Evolutionary conservation across 1,140 invertebrate genomes (phyloP), one percentile per base, ranked within the genome.

Genomic region (Drosophila elegans): DNA sequence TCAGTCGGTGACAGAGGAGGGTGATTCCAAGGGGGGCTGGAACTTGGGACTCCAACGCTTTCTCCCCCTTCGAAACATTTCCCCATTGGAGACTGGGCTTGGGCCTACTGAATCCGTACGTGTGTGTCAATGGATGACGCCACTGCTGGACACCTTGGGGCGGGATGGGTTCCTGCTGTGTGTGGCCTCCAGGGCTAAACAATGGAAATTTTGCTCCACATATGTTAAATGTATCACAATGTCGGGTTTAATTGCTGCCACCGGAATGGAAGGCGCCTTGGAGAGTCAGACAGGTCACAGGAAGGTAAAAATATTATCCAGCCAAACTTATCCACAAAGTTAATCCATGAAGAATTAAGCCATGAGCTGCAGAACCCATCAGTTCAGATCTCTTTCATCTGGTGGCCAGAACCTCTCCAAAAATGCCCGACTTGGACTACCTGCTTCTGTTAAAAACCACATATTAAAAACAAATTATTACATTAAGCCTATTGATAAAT

Each of bases 101-200:
- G 57, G 64, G 52, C 39, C 25, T 29, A 9, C 25, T 32, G 32
- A 27, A 39, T 53, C 39, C 36, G 52, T 46, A 52, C 45, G 67
- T 52, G 67, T 74, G 57, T 79, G 82, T 88, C 83, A 88, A 79
- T 86, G 75, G 61, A 66, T 86, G 79, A 79, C 83, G 83, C 79
- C 83, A 83, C 71, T 76, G 59, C 54, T 68, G 78, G 83, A 69
- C 83, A 86, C 82, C 82, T 88, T 73, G 48, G 39, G 57, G 52
- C 53, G 73, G 69, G n/a, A 46, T 66, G 41, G 44, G 44, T 32
- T 78, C 55, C 61, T 51, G 63, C 39, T 66, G 75, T 74, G 57
- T 52, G 72, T 75, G 73, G 72, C 59, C 60, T 49, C 41, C 38
- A 54, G 52, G 52, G 61, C 44, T 32, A 69, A 71, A 68, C 56